Percentiles rank a stretch among this genome's conserved stretches.
Evolutionary conservation across 1,140 invertebrate species (phyloP).

Genomic region (Propsilocerus akamusi): DNA sequence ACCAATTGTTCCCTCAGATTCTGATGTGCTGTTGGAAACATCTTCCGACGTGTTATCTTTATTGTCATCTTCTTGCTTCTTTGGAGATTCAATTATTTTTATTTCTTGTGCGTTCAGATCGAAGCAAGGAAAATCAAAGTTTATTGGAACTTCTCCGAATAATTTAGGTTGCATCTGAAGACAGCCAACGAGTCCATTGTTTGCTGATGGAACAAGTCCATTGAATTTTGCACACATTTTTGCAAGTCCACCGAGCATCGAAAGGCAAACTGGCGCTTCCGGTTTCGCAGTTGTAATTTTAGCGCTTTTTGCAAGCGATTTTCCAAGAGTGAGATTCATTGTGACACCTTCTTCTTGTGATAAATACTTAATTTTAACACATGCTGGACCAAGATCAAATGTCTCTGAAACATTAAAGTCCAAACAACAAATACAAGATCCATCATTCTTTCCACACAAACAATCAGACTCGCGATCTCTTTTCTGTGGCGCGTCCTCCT

Average conservation of each 20-base stretch:
- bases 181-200: not conserved
- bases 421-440: not conserved
- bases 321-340: not conserved
- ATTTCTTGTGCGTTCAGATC: not conserved
- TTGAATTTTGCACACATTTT: not conserved
- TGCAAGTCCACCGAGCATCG: not conserved
- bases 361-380: not conserved
- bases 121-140: not conserved
- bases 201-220: not conserved
- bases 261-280: not conserved
- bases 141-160: not conserved
- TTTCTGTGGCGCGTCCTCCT: not conserved
- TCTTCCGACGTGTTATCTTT: not conserved
- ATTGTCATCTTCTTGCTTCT: not conserved
- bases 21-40: not conserved
- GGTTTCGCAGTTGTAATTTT: not conserved
- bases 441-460: not conserved
- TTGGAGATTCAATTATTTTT: not conserved
- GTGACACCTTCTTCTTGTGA: not conserved
- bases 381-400: not conserved
- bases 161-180: not conserved
- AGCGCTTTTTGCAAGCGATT: not conserved
- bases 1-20: not conserved
- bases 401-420: not conserved
- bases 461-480: not conserved